Conservation (phyloP, 2,113 vertebrate genomes). For the Ancistrus triradiatus region DNA sequence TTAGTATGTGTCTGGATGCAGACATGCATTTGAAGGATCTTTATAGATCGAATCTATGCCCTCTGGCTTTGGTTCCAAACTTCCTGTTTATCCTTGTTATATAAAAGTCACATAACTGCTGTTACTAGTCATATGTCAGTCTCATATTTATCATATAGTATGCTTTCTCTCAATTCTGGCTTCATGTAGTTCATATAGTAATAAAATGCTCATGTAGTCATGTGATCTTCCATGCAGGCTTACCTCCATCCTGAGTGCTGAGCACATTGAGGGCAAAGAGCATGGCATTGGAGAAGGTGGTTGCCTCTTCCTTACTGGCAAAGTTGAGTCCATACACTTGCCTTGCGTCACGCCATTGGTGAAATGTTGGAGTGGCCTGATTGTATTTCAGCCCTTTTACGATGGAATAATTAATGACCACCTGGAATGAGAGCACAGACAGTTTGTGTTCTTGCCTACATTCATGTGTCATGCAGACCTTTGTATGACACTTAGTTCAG, state of each 20-base stretch:
- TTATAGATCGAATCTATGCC: not conserved
- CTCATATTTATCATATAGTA: too few relatives aligned
- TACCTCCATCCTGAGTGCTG: constrained; percentile 71
- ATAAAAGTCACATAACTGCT: not conserved
- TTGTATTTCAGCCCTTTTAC: constrained; percentile 75
- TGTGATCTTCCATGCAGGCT: not conserved
- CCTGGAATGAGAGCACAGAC: constrained; percentile 47
- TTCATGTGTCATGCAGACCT: too few relatives aligned
- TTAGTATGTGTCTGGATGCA: constrained; percentile 8
- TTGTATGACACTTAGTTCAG: too few relatives aligned
- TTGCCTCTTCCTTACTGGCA: constrained; percentile 73
- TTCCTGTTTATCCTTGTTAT: not conserved
- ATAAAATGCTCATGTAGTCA: not conserved
- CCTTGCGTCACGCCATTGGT: constrained; percentile 72
- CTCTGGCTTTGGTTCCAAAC: not conserved
- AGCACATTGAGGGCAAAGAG: constrained; percentile 71
- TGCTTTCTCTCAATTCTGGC: too few relatives aligned
- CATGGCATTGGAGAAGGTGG: constrained; percentile 74
- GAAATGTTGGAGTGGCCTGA: constrained; percentile 72
- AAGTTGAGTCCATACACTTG: constrained; percentile 75
- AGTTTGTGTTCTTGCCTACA: too few relatives aligned
- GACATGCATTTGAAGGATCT: not conserved
- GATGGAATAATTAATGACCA: constrained; percentile 74
- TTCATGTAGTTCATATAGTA: too few relatives aligned
- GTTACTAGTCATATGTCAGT: too few relatives aligned